These are phyloP conservation scores for Alcedo atthis DNA, from an alignment of 2,797 vertebrate genomes.

Conservation along the genomic window DNA sequence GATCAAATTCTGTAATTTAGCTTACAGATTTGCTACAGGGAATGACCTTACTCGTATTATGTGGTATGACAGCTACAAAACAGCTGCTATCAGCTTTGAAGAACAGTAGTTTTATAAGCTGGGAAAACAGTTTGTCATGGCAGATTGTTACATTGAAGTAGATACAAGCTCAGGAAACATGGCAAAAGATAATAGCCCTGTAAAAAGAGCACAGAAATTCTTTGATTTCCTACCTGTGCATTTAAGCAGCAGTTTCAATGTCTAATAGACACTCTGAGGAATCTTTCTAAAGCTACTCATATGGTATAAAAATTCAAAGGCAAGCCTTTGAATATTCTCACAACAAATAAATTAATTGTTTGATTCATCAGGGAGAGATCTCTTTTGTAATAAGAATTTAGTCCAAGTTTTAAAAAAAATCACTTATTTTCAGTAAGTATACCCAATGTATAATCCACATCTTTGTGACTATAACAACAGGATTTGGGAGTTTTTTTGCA, in stretches of 20 bases:
- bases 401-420: neutral
- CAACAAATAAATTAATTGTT: neutral
- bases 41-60: constrained; percentile 5
- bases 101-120: constrained; percentile 6
- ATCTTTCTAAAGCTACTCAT: neutral
- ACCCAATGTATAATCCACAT: neutral
- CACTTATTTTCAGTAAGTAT: neutral
- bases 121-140: neutral
- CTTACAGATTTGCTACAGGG: neutral
- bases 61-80: constrained; percentile 30
- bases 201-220: neutral
- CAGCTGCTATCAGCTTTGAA: constrained; percentile 14
- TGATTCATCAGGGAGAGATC: neutral
- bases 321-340: neutral
- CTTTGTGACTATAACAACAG: neutral
- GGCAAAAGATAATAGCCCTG: neutral
- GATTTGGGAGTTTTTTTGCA: neutral
- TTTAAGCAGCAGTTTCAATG: neutral
- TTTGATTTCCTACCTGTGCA: neutral
- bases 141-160: neutral
- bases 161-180: neutral
- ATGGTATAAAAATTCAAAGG: neutral
- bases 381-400: neutral
- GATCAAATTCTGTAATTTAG: constrained; percentile 15
- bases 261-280: neutral